These are phyloP conservation scores for Pteronura brasiliensis DNA, from an alignment of 2,113 vertebrate genomes.

Conservation along the genomic window DNA sequence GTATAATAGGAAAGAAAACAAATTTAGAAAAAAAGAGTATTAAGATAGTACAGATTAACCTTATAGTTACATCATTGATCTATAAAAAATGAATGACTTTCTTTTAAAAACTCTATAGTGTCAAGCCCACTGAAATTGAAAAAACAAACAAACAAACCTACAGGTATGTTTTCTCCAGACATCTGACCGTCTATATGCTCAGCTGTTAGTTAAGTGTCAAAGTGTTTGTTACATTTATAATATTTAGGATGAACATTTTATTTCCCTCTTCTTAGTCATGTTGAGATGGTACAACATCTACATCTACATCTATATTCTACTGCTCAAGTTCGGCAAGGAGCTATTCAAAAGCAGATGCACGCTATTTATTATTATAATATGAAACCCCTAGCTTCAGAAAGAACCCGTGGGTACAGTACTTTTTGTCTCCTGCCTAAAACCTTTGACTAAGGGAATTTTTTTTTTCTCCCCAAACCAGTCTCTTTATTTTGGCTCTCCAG, in stretches of 20 bases:
- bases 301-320: neutral
- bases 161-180: neutral
- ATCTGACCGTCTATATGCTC: neutral
- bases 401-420: neutral
- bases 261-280: neutral
- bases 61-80: neutral
- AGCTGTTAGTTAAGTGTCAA: neutral
- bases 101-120: neutral
- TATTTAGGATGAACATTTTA: neutral
- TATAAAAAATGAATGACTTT: neutral
- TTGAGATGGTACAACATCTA: neutral
- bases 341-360: neutral
- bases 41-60: neutral
- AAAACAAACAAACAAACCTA: neutral
- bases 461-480: neutral
- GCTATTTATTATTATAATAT: neutral
- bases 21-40: neutral
- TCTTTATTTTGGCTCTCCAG: neutral
- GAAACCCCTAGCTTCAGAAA: neutral
- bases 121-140: neutral
- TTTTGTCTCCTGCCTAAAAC: neutral
- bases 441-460: neutral
- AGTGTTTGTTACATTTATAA: neutral
- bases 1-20: neutral
- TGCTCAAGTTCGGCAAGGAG: neutral